phyloP scores from a whole-genome alignment of 2,888 invertebrate genomes.

The Spodoptera littoralis region DNA sequence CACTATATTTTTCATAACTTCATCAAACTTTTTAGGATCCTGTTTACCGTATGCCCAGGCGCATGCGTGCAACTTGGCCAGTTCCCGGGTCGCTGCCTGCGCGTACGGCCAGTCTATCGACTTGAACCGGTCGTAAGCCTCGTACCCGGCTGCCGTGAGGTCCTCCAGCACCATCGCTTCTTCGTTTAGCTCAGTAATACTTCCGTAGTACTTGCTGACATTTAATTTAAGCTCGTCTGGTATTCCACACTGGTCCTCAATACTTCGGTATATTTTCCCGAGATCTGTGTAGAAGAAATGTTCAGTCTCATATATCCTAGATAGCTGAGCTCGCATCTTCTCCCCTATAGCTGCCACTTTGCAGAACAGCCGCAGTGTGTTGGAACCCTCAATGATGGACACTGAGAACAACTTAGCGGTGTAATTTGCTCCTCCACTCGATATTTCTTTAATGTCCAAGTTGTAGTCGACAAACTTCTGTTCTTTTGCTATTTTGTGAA shows the following conservation, averaged over 20 bases:
- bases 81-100: slow-evolving; percentile 61
- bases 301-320: slow-evolving; percentile 66
- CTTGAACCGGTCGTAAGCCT: slow-evolving; percentile 66
- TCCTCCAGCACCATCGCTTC: slow-evolving; percentile 77
- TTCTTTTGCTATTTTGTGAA: slow-evolving; percentile 52
- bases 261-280: slow-evolving; percentile 56
- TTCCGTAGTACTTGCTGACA: slow-evolving; percentile 70
- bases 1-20: slow-evolving; percentile 48
- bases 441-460: slow-evolving; percentile 51
- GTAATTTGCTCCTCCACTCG: slow-evolving; percentile 66
- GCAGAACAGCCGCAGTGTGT: slow-evolving; percentile 65
- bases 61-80: slow-evolving; percentile 80
- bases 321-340: slow-evolving; percentile 56
- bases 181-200: slow-evolving; percentile 50
- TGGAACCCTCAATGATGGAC: slow-evolving; percentile 42
- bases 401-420: slow-evolving; percentile 59
- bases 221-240: slow-evolving; percentile 60
- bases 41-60: slow-evolving; percentile 66
- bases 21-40: slow-evolving; percentile 68
- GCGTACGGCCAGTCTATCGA: slow-evolving; percentile 75
- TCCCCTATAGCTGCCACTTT: slow-evolving; percentile 70
- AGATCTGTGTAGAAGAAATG: slow-evolving; percentile 67
- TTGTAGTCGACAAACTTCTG: slow-evolving; percentile 52
- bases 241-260: slow-evolving; percentile 63
- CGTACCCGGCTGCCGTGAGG: slow-evolving; percentile 66